Evolutionary conservation across 2,113 vertebrate species (phyloP).

Genomic region (Eulacestoma nigropectus): DNA sequence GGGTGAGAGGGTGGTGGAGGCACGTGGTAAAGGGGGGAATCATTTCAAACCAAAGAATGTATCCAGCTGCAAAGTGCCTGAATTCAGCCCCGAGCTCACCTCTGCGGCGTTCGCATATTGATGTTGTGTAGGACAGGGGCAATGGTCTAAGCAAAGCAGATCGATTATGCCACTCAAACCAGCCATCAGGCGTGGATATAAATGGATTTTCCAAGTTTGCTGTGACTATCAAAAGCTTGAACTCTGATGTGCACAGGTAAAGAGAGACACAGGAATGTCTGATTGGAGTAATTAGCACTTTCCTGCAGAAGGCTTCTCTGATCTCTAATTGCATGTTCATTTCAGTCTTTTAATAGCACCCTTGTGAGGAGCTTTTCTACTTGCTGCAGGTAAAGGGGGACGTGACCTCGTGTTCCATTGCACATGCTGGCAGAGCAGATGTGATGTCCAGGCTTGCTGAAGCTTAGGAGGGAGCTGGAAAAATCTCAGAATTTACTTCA

Average conservation of each 20-base stretch:
- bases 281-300: conserved; percentile 48
- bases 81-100: background rate
- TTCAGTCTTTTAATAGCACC: background rate
- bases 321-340: conserved; percentile 44
- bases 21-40: background rate
- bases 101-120: accelerated
- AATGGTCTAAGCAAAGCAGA: background rate
- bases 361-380: background rate
- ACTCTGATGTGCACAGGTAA: background rate
- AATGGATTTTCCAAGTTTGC: conserved; percentile 1
- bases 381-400: background rate
- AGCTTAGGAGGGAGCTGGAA: background rate
- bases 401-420: accelerated
- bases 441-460: background rate
- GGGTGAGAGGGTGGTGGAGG: background rate
- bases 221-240: conserved; percentile 3
- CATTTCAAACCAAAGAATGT: accelerated
- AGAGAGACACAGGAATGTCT: background rate
- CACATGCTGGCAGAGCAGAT: background rate
- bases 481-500: background rate
- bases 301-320: conserved; percentile 7
- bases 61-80: background rate
- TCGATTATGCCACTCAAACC: background rate
- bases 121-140: background rate
- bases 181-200: background rate